Conservation (phyloP, 2,888 invertebrate species). For the Ganaspis brasiliensis region DNA sequence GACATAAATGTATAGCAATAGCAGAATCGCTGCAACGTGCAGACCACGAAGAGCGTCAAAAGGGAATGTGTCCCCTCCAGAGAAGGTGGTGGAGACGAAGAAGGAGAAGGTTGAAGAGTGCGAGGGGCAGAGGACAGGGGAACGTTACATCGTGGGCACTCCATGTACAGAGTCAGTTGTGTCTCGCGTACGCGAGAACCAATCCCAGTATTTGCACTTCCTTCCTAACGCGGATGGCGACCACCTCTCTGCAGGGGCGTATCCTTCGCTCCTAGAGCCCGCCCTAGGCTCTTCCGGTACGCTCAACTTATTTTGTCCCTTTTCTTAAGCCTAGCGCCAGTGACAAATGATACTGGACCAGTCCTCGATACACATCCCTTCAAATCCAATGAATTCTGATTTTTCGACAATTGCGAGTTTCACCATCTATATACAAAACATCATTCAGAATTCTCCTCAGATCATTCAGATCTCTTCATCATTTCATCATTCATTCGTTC, state of each 20-base stretch:
- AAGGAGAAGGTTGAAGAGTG: slow-evolving; percentile 50
- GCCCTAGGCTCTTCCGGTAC: slow-evolving; percentile 71
- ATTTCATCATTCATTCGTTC: no score
- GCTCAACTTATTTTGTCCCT: slow-evolving; percentile 46
- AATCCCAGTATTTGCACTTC: slow-evolving; percentile 78
- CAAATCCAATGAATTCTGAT: no score
- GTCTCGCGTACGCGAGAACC: slow-evolving; percentile 75
- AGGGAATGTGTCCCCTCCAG: slow-evolving; percentile 73
- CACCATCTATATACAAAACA: no score
- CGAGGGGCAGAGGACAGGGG: slow-evolving; percentile 63
- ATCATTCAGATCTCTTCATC: no score
- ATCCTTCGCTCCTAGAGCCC: slow-evolving; percentile 66
- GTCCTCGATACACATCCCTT: background rate
- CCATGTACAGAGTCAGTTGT: slow-evolving; percentile 70
- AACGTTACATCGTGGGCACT: slow-evolving; percentile 69
- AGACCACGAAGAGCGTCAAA: slow-evolving; percentile 67
- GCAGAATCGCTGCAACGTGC: slow-evolving; percentile 62
- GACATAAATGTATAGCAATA: slow-evolving; percentile 69
- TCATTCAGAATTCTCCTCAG: no score
- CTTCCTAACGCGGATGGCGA: slow-evolving; percentile 77
- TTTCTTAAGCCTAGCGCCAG: background rate
- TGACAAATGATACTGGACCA: slow-evolving; percentile 25
- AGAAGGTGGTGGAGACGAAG: slow-evolving; percentile 44
- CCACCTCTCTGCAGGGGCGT: slow-evolving; percentile 79
- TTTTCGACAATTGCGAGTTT: background rate